phyloP scores from a whole-genome alignment of 2,113 vertebrate genomes.

The Myotis davidii region DNA sequence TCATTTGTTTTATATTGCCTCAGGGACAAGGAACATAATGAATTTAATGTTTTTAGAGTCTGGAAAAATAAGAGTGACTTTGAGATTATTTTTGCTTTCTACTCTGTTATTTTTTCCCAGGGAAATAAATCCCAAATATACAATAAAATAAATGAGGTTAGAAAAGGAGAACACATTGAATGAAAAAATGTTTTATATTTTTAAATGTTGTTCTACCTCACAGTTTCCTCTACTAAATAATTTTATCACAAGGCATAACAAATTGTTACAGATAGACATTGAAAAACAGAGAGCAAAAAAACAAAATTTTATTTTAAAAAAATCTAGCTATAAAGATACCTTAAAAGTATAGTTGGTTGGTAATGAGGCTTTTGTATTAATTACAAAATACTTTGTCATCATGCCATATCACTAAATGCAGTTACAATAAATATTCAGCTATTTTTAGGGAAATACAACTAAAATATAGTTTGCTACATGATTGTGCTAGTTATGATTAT shows the following conservation, averaged over 20 bases:
- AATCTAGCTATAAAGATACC: neutral
- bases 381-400: neutral
- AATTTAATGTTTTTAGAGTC: neutral
- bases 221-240: neutral
- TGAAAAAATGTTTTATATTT: neutral
- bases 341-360: neutral
- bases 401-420: neutral
- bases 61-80: slow-evolving; percentile 48
- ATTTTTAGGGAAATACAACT: neutral
- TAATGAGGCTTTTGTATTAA: neutral
- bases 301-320: neutral
- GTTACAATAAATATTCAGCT: neutral
- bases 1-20: slow-evolving; percentile 10
- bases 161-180: neutral
- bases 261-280: neutral
- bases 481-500: neutral
- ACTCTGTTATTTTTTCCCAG: neutral
- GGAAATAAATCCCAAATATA: neutral
- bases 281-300: neutral
- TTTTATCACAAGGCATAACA: neutral
- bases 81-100: slow-evolving; percentile 28
- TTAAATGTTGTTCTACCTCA: neutral
- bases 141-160: neutral
- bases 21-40: neutral
- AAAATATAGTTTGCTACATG: neutral